Base-by-base conservation (phyloP, 2,888 invertebrate species). In the Hemicrepidius hirtus region DNA sequence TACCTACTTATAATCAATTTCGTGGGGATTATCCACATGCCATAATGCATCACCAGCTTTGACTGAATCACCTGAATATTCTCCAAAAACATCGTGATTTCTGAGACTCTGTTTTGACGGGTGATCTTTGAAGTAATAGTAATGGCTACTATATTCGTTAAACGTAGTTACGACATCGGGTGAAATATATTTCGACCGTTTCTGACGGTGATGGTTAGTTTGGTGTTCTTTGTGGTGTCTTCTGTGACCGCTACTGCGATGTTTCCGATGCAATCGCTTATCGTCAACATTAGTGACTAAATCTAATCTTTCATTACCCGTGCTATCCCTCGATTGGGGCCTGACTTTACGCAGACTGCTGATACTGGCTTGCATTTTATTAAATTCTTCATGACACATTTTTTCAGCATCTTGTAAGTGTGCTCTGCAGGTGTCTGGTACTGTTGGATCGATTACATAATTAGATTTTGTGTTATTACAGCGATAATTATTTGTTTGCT, bases 351-450 rank as follows among this genome's bases (percentile, higher is more conserved):
- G 41, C 44, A 60, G 21, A 16, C 44, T 40, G 21, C 37, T 40
- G 6, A 60, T 60, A 12, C 60, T 28, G 13, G 37, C 63, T 20
- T 76, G 63, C 71, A 77, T 73, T 41, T 75, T 77, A 37, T 65
- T 40, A 49, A 76, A 46, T 32, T 77, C 77, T 28, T 62, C 65
- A 37, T 70, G 28, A 40, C 76, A 77, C 73, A 75, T 70, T 59
- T 40, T 75, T 12, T 73, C 74, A 18, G 76, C 73, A 12, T 78
- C 68, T 44, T 74, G 69, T 50, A 77, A 55, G 20, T 75, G 70
- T 3, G 55, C 64, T 24, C 62, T 68, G 40, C 70, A 77, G 10
- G 53, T 16, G 16, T 64, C 69, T 7, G 49, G 35, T 35, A 49
- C 1, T 49, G 32, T 1, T 10, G 57, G 5, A 37, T 37, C 12